Conservation (phyloP, 2,113 vertebrate species). For the Hippocampus abdominalis region DNA sequence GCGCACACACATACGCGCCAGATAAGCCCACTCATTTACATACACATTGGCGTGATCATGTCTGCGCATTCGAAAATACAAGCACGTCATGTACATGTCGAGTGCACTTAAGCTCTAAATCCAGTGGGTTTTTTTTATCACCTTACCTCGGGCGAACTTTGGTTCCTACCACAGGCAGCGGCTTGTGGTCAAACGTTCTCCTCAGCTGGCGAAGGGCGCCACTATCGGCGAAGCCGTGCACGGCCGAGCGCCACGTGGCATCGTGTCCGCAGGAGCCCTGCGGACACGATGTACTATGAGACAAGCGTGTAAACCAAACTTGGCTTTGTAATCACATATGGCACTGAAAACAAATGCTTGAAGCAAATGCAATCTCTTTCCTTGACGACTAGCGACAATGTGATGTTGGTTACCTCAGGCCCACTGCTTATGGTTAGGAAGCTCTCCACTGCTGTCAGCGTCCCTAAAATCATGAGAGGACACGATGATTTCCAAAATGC, state of each 20-base stretch:
- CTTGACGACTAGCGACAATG: not conserved
- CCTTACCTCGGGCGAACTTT: constrained; percentile 55
- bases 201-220: constrained; percentile 67
- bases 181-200: constrained; percentile 70
- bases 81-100: too few species aligned
- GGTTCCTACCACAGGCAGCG: constrained; percentile 72
- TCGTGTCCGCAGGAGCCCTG: constrained; percentile 76
- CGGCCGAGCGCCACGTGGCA: constrained; percentile 81
- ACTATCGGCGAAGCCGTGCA: constrained; percentile 74
- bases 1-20: constrained; percentile 10
- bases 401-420: constrained; percentile 73
- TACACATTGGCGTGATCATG: not conserved
- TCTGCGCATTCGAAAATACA: too few species aligned
- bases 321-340: too few species aligned
- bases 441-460: constrained; percentile 83
- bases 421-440: constrained; percentile 75
- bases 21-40: too few species aligned
- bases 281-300: too few species aligned
- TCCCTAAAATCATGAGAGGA: constrained; percentile 65
- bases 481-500: not conserved
- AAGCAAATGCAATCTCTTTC: not conserved
- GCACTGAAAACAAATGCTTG: not conserved
- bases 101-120: not conserved
- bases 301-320: too few species aligned
- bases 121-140: constrained; percentile 4